Conservation (phyloP, 2,888 invertebrate genomes). For the Stegophylla sp. region DNA sequence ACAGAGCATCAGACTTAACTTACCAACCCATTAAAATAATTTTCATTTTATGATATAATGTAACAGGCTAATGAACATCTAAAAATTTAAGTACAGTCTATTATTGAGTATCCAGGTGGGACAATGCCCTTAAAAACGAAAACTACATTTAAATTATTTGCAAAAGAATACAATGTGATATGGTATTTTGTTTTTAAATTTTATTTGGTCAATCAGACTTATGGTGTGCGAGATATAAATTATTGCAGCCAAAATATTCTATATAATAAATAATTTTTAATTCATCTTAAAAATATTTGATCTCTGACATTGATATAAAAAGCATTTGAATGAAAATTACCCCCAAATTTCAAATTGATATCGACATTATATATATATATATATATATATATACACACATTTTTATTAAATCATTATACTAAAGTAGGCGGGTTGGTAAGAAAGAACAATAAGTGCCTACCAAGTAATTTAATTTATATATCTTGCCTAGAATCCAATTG, state of each 20-base stretch:
- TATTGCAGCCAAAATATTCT: slow-evolving; percentile 50
- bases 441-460: slow-evolving; percentile 49
- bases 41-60: slow-evolving; percentile 31
- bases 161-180: slow-evolving; percentile 51
- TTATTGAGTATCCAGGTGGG: slow-evolving; percentile 48
- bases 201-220: slow-evolving; percentile 57
- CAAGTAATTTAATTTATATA: slow-evolving; percentile 28
- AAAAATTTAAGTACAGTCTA: slow-evolving; percentile 56
- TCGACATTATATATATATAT: slow-evolving; percentile 29
- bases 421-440: slow-evolving; percentile 57
- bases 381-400: slow-evolving; percentile 15
- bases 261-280: slow-evolving; percentile 23
- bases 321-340: slow-evolving; percentile 31
- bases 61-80: slow-evolving; percentile 56
- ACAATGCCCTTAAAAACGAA: slow-evolving; percentile 40
- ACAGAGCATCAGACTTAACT: slow-evolving; percentile 56
- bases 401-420: slow-evolving; percentile 15
- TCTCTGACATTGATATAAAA: slow-evolving; percentile 35
- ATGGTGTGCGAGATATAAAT: slow-evolving; percentile 46
- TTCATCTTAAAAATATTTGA: slow-evolving; percentile 38
- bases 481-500: slow-evolving; percentile 55
- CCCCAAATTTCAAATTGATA: slow-evolving; percentile 41
- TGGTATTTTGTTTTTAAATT: slow-evolving; percentile 32
- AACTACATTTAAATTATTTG: slow-evolving; percentile 42
- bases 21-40: slow-evolving; percentile 58